Evolutionary conservation across 2,113 vertebrate species (phyloP).

Genomic region (Megaceryle maxima): DNA sequence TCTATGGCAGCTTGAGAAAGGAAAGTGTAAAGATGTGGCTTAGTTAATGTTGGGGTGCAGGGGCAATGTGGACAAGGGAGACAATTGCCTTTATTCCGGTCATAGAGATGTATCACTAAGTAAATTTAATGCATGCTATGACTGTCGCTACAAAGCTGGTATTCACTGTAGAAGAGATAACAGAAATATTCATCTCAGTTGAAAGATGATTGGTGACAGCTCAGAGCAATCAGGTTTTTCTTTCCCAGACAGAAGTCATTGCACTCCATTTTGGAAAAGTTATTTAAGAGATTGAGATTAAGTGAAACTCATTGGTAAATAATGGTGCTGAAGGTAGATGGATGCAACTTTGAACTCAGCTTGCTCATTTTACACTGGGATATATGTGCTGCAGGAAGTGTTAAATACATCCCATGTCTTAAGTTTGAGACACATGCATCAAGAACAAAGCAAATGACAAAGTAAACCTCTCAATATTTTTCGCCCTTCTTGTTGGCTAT

Average conservation of each 20-base stretch:
- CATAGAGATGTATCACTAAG: not conserved
- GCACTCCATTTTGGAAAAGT: not conserved
- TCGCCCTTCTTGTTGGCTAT: not conserved
- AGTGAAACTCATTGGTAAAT: not conserved
- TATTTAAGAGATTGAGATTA: not conserved
- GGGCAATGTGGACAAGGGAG: not conserved
- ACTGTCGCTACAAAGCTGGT: not conserved
- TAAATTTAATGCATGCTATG: not conserved
- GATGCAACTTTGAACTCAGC: not conserved
- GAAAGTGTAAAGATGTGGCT: not conserved
- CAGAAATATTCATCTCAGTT: not conserved
- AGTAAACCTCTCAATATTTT: not conserved
- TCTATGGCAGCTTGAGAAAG: not conserved
- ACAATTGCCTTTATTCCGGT: not conserved
- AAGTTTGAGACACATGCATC: not conserved
- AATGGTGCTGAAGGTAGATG: not conserved
- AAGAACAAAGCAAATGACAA: not conserved
- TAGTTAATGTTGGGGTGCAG: not conserved
- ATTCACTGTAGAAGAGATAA: not conserved
- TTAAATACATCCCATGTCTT: not conserved
- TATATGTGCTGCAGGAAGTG: accelerated
- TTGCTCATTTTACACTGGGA: not conserved
- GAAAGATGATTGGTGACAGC: not conserved
- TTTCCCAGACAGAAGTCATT: not conserved
- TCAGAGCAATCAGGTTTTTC: not conserved